Evolutionary conservation across 2,888 invertebrate species (phyloP).

Genomic region (Papilio gigon): DNA sequence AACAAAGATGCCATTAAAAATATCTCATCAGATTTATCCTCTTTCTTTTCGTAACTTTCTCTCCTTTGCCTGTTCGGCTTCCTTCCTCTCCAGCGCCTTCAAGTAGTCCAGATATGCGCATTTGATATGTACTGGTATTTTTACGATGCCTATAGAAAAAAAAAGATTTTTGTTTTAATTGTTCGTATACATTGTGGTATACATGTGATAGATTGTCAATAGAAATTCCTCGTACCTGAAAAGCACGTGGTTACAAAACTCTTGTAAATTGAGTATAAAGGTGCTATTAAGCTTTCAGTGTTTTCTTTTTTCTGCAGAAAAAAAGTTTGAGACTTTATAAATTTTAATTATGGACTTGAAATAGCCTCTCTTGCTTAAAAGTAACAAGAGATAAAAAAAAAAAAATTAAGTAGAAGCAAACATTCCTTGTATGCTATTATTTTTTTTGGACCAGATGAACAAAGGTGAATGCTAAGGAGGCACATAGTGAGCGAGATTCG

Average conservation of each 20-base stretch:
- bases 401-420: neutral
- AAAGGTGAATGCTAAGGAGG: constrained; percentile 53
- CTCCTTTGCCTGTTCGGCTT: constrained; percentile 56
- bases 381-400: too few species aligned
- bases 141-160: constrained; percentile 65
- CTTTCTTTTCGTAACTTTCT: constrained; percentile 60
- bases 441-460: constrained; percentile 63
- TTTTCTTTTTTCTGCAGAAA: constrained; percentile 67
- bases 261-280: constrained; percentile 67
- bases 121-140: constrained; percentile 69
- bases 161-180: neutral
- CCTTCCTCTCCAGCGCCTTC: constrained; percentile 62
- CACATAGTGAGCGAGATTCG: constrained; percentile 42
- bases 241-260: constrained; percentile 67
- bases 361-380: too few species aligned
- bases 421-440: constrained; percentile 63
- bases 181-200: neutral
- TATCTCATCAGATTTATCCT: constrained; percentile 43
- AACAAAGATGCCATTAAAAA: neutral
- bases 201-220: neutral
- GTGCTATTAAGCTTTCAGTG: constrained; percentile 64
- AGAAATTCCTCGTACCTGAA: constrained; percentile 57
- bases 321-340: constrained; percentile 30
- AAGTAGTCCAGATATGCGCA: constrained; percentile 73
- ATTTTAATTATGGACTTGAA: too few species aligned